A percentile compares a stretch with the other conserved stretches of the same genome.
Conservation (phyloP, 2,113 vertebrate species). For the Tonatia bakeri region DNA sequence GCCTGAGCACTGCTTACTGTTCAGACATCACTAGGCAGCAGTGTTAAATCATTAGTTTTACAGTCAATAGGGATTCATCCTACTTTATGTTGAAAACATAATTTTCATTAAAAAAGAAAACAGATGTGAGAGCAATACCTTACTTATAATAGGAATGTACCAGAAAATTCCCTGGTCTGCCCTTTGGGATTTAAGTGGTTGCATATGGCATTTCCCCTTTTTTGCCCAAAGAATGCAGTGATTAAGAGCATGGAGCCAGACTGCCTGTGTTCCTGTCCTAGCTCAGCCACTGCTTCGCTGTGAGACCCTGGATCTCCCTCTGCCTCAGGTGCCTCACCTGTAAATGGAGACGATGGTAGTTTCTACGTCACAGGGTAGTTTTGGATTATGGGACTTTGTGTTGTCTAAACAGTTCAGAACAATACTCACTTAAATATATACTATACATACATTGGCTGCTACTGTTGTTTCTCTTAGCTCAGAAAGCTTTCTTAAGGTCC, state of each 20-base stretch:
- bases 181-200: neutral
- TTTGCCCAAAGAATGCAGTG: slow-evolving; percentile 7
- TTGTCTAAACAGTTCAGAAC: neutral
- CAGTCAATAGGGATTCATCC: neutral
- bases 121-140: neutral
- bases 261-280: neutral
- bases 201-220: neutral
- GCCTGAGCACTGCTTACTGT: neutral
- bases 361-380: neutral
- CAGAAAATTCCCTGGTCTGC: neutral
- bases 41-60: neutral
- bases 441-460: neutral
- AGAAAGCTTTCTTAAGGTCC: neutral
- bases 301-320: neutral
- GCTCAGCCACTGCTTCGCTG: neutral
- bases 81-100: neutral
- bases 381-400: neutral
- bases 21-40: neutral
- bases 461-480: neutral
- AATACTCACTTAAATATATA: neutral
- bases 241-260: neutral
- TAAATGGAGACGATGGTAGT: neutral
- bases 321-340: neutral
- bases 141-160: neutral
- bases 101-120: neutral